These are phyloP conservation scores for Tetropium fuscum DNA, from an alignment of 2,888 invertebrate species.

Conservation along the genomic window DNA sequence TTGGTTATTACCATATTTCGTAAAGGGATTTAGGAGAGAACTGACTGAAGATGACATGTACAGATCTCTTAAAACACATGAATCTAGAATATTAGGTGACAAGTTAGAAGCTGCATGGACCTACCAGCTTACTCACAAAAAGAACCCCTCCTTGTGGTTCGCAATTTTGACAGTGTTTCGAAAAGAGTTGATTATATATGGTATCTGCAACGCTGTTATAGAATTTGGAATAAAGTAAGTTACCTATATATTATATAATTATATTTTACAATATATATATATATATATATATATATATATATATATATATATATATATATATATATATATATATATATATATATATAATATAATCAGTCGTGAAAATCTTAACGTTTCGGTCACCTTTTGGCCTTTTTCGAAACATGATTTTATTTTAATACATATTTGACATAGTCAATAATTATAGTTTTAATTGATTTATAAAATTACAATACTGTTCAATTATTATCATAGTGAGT, in stretches of 20 bases:
- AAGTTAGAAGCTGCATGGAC: conserved; percentile 59
- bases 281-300: no score
- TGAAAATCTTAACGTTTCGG: no score
- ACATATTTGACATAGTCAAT: no score
- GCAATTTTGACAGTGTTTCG: conserved; percentile 52
- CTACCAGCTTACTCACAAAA: conserved; percentile 42
- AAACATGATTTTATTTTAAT: no score
- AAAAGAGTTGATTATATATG: conserved; percentile 40
- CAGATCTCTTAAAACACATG: conserved; percentile 63
- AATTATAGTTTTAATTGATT: no score
- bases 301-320: no score
- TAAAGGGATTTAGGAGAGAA: conserved; percentile 65
- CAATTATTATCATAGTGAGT: no score
- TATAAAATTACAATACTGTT: no score
- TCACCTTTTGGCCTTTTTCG: no score
- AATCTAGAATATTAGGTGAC: conserved; percentile 62
- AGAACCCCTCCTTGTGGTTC: conserved; percentile 50
- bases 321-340: no score
- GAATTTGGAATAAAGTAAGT: conserved; percentile 44
- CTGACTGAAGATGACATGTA: conserved; percentile 67
- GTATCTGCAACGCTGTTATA: conserved; percentile 27
- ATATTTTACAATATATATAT: no score
- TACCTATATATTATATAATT: neutral
- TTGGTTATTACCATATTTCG: conserved; percentile 67
- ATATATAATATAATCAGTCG: no score